These are phyloP conservation scores for Porites australiensis DNA, from an alignment of 64 coral and sea anemone species.

Conservation along the genomic window DNA sequence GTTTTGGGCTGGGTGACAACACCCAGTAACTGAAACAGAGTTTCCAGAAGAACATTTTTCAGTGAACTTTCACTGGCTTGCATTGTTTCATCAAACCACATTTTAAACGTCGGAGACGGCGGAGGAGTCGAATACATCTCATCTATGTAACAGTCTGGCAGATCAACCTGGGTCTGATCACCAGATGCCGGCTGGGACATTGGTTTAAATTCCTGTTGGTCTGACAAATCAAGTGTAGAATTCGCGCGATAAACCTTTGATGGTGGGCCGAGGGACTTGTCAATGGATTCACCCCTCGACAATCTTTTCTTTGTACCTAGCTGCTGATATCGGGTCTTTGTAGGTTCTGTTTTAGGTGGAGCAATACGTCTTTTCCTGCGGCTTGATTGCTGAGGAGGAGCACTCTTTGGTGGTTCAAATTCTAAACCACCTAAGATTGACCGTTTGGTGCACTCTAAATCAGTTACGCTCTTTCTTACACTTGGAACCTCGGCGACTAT, in stretches of 20 bases:
- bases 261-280: not conserved
- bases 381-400: not conserved
- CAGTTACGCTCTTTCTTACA: not conserved
- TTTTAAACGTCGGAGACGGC: constrained; percentile 26
- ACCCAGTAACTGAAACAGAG: constrained; percentile 28
- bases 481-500: not conserved
- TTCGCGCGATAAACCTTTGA: not conserved
- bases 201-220: not conserved
- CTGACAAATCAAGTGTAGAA: not conserved
- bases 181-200: not conserved
- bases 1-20: constrained; percentile 47
- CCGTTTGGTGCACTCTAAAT: not conserved
- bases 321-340: not conserved
- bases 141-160: not conserved
- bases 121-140: constrained; percentile 25
- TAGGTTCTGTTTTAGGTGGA: not conserved
- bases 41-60: constrained; percentile 36
- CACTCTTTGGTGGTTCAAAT: not conserved
- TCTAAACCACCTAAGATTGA: not conserved
- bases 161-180: not conserved
- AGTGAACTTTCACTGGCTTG: not conserved
- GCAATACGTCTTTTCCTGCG: not conserved
- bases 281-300: not conserved
- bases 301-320: constrained; percentile 4
- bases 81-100: constrained; percentile 23